phyloP scores from a whole-genome alignment of 2,113 vertebrate species.

The Balaenoptera acutorostrata region DNA sequence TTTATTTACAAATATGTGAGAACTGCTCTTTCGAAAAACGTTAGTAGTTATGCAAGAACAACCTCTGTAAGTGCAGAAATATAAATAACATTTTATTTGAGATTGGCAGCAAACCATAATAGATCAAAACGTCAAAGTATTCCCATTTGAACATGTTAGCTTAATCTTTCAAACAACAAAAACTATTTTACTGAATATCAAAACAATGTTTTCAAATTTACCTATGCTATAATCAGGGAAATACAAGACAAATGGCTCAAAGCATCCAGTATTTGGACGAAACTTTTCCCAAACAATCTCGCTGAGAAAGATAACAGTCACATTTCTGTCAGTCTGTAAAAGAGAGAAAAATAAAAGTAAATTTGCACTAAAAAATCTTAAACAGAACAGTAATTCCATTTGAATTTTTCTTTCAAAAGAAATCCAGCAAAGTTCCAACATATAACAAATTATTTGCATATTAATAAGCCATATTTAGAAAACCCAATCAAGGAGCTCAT shows the following conservation, averaged over 20 bases:
- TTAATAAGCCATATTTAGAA: constrained; percentile 64
- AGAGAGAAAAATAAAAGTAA: constrained; percentile 52
- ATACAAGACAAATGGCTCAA: constrained; percentile 92
- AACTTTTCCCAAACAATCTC: constrained; percentile 97
- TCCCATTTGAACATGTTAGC: background rate
- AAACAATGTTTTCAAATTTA: constrained; percentile 74
- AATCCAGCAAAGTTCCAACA: constrained; percentile 60
- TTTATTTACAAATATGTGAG: background rate
- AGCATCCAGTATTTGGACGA: constrained; percentile 90
- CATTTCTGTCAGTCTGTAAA: constrained; percentile 89
- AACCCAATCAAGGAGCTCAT: constrained; percentile 71
- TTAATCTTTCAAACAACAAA: constrained; percentile 27
- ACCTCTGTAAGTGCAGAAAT: background rate
- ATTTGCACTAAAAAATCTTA: constrained; percentile 34
- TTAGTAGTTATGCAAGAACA: background rate
- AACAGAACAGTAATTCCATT: constrained; percentile 44
- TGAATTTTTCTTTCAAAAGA: constrained; percentile 58
- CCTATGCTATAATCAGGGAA: constrained; percentile 98
- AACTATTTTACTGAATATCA: background rate
- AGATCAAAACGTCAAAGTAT: background rate
- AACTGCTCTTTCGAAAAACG: constrained; percentile 2
- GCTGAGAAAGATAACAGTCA: constrained; percentile 92
- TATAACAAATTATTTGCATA: constrained; percentile 64
- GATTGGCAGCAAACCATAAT: background rate
- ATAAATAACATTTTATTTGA: background rate